phyloP scores from a whole-genome alignment of 2,888 invertebrate species.

The Volucella inflata region DNA sequence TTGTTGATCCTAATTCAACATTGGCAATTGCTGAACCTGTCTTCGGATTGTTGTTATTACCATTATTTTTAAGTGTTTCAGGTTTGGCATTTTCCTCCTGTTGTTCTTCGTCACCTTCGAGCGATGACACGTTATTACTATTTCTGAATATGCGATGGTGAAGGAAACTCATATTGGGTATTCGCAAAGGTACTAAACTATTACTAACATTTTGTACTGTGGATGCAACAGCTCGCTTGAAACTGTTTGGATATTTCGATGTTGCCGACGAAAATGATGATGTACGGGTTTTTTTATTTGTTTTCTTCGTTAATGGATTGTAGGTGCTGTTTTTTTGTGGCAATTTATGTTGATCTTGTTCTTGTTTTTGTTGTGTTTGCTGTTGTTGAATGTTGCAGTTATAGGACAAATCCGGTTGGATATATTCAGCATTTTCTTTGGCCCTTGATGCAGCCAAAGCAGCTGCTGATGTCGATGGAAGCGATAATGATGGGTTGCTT shows the following conservation, averaged over 20 bases:
- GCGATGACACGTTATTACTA: conserved; percentile 61
- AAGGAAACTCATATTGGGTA: conserved; percentile 78
- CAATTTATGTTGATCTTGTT: conserved; percentile 55
- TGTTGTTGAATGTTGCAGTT: conserved; percentile 47
- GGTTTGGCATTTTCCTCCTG: conserved; percentile 52
- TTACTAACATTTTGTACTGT: conserved; percentile 78
- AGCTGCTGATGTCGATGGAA: conserved; percentile 79
- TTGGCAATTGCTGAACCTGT: conserved; percentile 18
- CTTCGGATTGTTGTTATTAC: conserved; percentile 57
- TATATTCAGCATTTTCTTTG: conserved; percentile 56
- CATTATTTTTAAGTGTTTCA: conserved; percentile 53
- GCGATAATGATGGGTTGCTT: conserved; percentile 77
- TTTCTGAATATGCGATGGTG: conserved; percentile 79
- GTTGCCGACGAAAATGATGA: conserved; percentile 81
- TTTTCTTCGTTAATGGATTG: conserved; percentile 36
- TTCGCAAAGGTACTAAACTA: conserved; percentile 78
- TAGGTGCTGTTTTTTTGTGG: conserved; percentile 31
- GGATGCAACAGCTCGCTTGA: conserved; percentile 80
- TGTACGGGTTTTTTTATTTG: conserved; percentile 43
- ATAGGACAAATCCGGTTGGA: conserved; percentile 50
- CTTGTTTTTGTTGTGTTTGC: conserved; percentile 43
- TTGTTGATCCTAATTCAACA: conserved; percentile 47
- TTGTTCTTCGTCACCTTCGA: conserved; percentile 36
- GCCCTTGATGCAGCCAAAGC: conserved; percentile 71
- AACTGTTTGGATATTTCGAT: conserved; percentile 79